Base-by-base conservation (phyloP, 2,797 vertebrate genomes). In the Anableps anableps region DNA sequence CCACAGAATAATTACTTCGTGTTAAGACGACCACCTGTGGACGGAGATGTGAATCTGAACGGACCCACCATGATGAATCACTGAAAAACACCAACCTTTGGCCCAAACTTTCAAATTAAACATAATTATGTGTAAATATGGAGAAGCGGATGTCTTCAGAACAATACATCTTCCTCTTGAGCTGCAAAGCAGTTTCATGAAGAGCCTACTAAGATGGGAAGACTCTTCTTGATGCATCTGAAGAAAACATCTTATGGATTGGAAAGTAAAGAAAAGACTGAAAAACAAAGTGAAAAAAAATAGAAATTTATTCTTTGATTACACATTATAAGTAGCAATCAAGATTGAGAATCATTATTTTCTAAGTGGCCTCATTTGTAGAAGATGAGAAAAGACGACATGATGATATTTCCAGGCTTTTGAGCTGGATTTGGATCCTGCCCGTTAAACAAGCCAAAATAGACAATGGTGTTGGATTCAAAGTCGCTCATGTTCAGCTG, bases 361-460 rank as follows among this genome's bases (percentile, higher is more conserved):
- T 62, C 10, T 51, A 2, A 38, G 36, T 4, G 5, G 29, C 41
- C 48, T 96, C 82, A 96, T 75, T 96, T 96, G 86, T 96, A 96
- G 89, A 96, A 96, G 85, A 96, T 74, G 0, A 97, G 94, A 79
- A 95, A 96, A 31, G 96, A 96, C 0, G 91, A 94, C 96, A 97
- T 96, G 79, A 94, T 91, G 85, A 97, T 95, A 88, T 95, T 93
- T 4, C 96, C 96, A 0, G 96, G 96, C 23, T 92, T 43, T 36
- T 82, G 78, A 13, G 91, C 64, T 0, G 96, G 96, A 74, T 95
- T 86, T 0, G 96, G 96, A 85, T 96, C 94, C 26, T 55, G 71
- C 7, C 95, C 96, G 0, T 94, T 74, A 55, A 89, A 97, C 78
- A 96, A 77, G 58, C 96, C 95, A 26, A 93, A 96, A 92, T 97